A percentile compares a stretch with the other conserved stretches of the same genome.
phyloP scores from a whole-genome alignment of 2,113 vertebrate genomes.

The Candoia aspera region DNA sequence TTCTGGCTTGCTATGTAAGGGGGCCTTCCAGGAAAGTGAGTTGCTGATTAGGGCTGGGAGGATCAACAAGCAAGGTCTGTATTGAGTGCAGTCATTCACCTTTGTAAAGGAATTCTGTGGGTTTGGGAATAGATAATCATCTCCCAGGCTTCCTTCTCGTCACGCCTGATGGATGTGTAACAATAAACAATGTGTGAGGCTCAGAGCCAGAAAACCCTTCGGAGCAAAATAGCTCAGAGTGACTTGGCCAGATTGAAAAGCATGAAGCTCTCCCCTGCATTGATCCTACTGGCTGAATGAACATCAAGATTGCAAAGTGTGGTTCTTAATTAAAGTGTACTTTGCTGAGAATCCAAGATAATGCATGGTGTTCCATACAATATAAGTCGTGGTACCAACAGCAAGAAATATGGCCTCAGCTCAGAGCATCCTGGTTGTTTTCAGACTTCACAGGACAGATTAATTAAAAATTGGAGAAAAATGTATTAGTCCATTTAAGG shows the following conservation, averaged over 20 bases:
- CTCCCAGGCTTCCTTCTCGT: constrained; percentile 25
- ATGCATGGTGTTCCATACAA: not conserved
- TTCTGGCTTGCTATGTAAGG: not conserved
- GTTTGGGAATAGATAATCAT: constrained; percentile 16
- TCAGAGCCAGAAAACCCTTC: constrained; percentile 29
- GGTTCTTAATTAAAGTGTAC: not conserved
- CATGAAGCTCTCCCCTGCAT: not conserved
- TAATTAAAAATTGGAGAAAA: not conserved
- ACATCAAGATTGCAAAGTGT: not conserved
- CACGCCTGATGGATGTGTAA: constrained; percentile 39
- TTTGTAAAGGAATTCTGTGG: not conserved
- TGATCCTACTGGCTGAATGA: not conserved
- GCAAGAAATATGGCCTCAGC: not conserved
- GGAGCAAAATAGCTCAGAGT: constrained; percentile 38
- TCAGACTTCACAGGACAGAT: not conserved
- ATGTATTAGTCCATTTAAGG: not conserved
- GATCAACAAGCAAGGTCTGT: constrained; percentile 15
- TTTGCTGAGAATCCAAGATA: not conserved
- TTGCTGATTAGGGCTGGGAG: not conserved
- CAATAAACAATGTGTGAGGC: constrained; percentile 49
- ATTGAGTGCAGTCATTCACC: not conserved
- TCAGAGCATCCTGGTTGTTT: not conserved
- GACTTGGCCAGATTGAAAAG: constrained; percentile 9
- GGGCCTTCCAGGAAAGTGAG: not conserved
- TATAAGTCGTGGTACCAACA: not conserved